Evolutionary conservation across 1,140 invertebrate species (phyloP).

Genomic region (Anastatus disparis): DNA sequence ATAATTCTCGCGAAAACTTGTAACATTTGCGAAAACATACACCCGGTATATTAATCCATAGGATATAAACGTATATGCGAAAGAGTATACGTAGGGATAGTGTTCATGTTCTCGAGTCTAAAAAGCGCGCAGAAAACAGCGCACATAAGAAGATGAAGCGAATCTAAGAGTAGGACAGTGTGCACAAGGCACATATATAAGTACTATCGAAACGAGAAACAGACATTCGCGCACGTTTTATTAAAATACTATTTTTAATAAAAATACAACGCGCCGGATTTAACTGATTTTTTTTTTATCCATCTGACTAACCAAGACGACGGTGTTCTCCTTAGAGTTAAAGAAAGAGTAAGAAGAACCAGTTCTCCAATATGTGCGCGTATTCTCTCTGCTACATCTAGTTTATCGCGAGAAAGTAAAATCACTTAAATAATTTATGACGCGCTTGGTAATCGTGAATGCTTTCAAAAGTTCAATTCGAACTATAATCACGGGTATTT

Average conservation of each 20-base stretch:
- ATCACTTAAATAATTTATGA: conserved; percentile 21
- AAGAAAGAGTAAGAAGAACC: background rate
- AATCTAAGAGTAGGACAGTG: background rate
- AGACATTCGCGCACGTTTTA: conserved; percentile 42
- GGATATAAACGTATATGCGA: too few relatives aligned
- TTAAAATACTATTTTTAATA: conserved; percentile 51
- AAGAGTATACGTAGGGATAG: too few relatives aligned
- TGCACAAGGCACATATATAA: background rate
- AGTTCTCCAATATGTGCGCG: background rate
- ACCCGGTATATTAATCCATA: too few relatives aligned
- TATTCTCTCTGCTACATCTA: background rate
- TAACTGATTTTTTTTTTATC: background rate
- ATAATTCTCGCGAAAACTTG: too few relatives aligned
- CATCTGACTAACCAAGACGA: background rate
- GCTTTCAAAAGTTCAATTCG: too few relatives aligned
- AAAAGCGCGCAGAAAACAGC: too few relatives aligned
- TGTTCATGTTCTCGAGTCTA: too few relatives aligned
- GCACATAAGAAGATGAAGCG: too few relatives aligned
- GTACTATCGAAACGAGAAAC: conserved; percentile 41
- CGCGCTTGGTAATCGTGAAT: background rate
- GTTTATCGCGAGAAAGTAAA: background rate
- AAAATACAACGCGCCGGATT: conserved; percentile 41
- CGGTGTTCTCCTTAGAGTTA: background rate
- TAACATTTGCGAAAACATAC: too few relatives aligned
- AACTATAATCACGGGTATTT: too few relatives aligned